Base-by-base conservation (phyloP, 2,888 invertebrate species). In the Drosophila helvetica region DNA sequence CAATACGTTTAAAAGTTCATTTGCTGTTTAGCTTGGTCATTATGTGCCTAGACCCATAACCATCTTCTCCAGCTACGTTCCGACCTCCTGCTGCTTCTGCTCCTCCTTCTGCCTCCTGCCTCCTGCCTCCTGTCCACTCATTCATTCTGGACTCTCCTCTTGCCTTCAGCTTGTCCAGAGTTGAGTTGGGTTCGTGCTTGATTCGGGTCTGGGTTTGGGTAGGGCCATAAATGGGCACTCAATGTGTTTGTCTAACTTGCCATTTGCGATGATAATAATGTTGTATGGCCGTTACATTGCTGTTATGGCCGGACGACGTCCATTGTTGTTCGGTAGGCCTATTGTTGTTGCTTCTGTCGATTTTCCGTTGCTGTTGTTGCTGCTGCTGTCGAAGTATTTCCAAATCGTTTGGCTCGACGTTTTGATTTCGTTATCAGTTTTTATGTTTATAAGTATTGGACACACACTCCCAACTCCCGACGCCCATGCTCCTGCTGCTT, bases 1-100 rank as follows among this genome's bases (percentile, higher is more conserved):
- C 88, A 88, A 83, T 88, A 88, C 86, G 88, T 82, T 83, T 86
- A 83, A 83, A 83, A 86, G 88, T 88, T 84, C 84, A 83, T 86
- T 84, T 88, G 84, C 84, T 88, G 79, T 88, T 88, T 88, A 86
- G 84, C 86, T 77, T 78, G 84, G 88, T 86, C 84, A 84, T 84
- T 88, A 84, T 84, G 88, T 74, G 88, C 78, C 84, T 52, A 67
- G 75, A 58, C 74, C 76, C 76, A 59, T 59, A 78, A 75, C 59
- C 67, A 55, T 66, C 74, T 73, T 30, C 58, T 54, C 45, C 59
- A 59, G 58, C 42, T 18, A 19, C 38, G 15, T 42, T 46, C 42
- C 66, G 22, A 33, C 58, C 48, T 42, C 47, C 50, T 52, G 52
- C 48, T 56, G 10, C 43, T 38, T 19, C 50, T 18, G n/a, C 43